These are phyloP conservation scores for Sminthurides aquaticus DNA, from an alignment of 2,888 invertebrate species.

Conservation along the genomic window DNA sequence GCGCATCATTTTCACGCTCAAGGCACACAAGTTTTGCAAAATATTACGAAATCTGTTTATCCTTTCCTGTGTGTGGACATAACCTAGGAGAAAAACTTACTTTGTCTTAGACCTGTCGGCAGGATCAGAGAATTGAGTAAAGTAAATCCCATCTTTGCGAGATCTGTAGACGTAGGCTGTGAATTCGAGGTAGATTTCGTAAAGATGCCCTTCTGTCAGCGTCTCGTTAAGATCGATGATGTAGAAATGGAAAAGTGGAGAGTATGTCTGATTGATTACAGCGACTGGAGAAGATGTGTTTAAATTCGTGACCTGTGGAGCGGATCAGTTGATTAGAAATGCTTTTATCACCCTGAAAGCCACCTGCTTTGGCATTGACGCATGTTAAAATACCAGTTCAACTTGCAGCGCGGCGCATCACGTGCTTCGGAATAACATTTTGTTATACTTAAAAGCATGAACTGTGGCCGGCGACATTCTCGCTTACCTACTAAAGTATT, in stretches of 20 bases:
- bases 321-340: not conserved
- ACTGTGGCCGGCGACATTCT: too few relatives aligned
- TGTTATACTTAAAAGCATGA: too few relatives aligned
- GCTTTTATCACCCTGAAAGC: not conserved
- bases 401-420: not conserved
- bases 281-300: not conserved
- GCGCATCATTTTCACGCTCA: not conserved
- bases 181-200: slow-evolving; percentile 33
- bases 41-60: not conserved
- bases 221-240: slow-evolving; percentile 23
- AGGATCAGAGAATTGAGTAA: slow-evolving; percentile 34
- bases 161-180: slow-evolving; percentile 28
- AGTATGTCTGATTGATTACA: slow-evolving; percentile 12
- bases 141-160: slow-evolving; percentile 36
- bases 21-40: not conserved
- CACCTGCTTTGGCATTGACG: not conserved
- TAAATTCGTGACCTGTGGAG: slow-evolving; percentile 8
- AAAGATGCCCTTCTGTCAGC: slow-evolving; percentile 18
- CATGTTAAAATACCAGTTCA: not conserved
- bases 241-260: slow-evolving; percentile 26
- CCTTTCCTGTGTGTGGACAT: too few relatives aligned
- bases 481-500: too few relatives aligned
- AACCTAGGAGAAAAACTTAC: slow-evolving; percentile 7
- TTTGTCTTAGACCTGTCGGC: slow-evolving; percentile 14
- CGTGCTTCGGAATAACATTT: too few relatives aligned